Evolutionary conservation across 2,888 invertebrate genomes (phyloP), one percentile per base, ranked within the genome.

Genomic region (Acrobeloides nanus): DNA sequence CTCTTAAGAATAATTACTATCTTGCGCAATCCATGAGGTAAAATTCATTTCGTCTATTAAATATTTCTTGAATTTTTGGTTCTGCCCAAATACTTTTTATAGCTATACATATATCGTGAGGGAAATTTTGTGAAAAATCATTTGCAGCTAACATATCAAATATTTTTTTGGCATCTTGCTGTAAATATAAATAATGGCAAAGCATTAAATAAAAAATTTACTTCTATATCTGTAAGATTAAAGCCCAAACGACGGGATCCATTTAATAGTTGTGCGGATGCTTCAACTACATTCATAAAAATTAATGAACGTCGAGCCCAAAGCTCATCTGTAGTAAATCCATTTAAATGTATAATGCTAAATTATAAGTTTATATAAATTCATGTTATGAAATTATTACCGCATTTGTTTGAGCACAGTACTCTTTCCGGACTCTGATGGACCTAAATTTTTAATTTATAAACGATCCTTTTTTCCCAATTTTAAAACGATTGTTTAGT

Each of bases 21-120:
- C 93, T 97, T 78, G 95, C 95, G 74, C 95, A 97, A 81, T 97
- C 95, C 75, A 95, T 97, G 75, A 97, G 84, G 80, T 97, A 95
- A 81, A 95, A 97, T 80, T 97, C 95, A 80, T 95, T 84, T 81
- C 95, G 84, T 75, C 95, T 84, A 79, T 93, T 93, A 78, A 95
- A 97, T 79, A 92, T 95, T 80, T 93, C 92, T 78, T 90, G 92
- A 73, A 97, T n/a, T n/a, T n/a, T n/a, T n/a, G n/a, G n/a, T n/a
- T n/a, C n/a, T n/a, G n/a, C n/a, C n/a, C n/a, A n/a, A n/a, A n/a
- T n/a, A n/a, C n/a, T n/a, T n/a, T n/a, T n/a, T n/a, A n/a, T n/a
- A n/a, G n/a, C n/a, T n/a, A n/a, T n/a, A n/a, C n/a, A n/a, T n/a
- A n/a, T n/a, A n/a, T n/a, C n/a, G n/a, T n/a, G n/a, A n/a, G n/a